These are phyloP conservation scores for Zenarchopterus dispar DNA, from an alignment of 2,797 vertebrate species.

Conservation along the genomic window DNA sequence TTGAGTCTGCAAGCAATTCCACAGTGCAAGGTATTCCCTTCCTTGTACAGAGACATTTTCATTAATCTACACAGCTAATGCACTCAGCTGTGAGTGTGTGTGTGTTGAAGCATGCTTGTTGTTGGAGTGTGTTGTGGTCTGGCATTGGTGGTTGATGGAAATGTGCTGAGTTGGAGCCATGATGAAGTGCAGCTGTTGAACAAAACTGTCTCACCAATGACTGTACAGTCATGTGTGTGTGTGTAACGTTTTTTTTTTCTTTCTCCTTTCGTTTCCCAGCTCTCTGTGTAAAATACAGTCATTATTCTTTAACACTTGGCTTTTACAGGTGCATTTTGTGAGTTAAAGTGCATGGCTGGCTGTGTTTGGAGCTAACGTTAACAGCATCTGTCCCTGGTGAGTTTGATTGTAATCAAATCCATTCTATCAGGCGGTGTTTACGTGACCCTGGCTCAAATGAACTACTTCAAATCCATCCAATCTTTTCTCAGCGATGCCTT, in stretches of 20 bases:
- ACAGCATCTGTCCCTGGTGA: conserved; percentile 36
- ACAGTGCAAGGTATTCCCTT: conserved; percentile 84
- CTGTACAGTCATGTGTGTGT: conserved; percentile 19
- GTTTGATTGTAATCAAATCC: conserved; percentile 61
- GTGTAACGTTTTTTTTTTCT: too few relatives aligned
- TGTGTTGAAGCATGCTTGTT: conserved; percentile 85
- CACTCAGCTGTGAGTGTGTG: conserved; percentile 75
- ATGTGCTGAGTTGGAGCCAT: conserved; percentile 93
- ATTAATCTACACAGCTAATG: conserved; percentile 91
- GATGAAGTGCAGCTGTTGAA: conserved; percentile 95
- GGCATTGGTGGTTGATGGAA: conserved; percentile 90
- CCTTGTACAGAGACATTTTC: conserved; percentile 89
- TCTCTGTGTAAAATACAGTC: conserved; percentile 8
- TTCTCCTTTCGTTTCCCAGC: background rate
- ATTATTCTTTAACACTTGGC: conserved; percentile 16
- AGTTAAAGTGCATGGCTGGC: conserved; percentile 23
- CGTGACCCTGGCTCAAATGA: conserved; percentile 52
- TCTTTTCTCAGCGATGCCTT: conserved; percentile 39
- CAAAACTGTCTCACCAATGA: conserved; percentile 55
- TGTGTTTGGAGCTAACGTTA: conserved; percentile 25
- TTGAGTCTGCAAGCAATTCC: conserved; percentile 96
- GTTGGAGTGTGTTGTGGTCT: conserved; percentile 95
- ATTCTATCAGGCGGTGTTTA: conserved; percentile 42
- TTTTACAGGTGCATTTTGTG: conserved; percentile 52
- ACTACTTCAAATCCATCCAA: conserved; percentile 37